Evolutionary conservation across 1,140 invertebrate genomes (phyloP).

Genomic region (Drosophila sp.): DNA sequence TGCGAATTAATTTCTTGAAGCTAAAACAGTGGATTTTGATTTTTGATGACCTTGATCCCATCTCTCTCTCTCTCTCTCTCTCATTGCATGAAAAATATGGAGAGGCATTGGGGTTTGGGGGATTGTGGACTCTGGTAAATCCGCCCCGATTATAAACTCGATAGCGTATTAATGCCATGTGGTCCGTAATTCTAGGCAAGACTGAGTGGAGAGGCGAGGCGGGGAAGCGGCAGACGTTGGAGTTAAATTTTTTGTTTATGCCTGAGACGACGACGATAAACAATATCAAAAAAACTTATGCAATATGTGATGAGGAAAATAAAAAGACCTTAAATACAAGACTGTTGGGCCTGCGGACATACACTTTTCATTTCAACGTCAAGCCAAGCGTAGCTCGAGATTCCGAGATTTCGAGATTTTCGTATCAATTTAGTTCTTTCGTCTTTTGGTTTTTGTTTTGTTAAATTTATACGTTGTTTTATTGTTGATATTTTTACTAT

Average conservation of each 20-base stretch:
- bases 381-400: constrained; percentile 38
- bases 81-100: too few species aligned
- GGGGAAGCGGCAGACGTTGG: too few species aligned
- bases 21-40: too few species aligned
- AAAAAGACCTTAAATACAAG: constrained; percentile 34
- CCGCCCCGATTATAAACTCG: neutral
- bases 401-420: constrained; percentile 5
- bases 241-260: neutral
- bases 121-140: neutral
- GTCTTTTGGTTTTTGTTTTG: neutral
- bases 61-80: too few species aligned
- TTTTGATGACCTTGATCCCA: too few species aligned
- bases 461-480: neutral
- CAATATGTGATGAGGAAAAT: constrained; percentile 1
- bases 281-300: constrained; percentile 7
- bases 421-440: constrained; percentile 36
- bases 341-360: constrained; percentile 27
- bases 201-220: neutral
- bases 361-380: constrained; percentile 45
- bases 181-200: neutral
- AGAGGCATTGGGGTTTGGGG: neutral
- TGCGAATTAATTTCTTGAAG: too few species aligned
- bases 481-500: neutral
- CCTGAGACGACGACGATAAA: neutral
- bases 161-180: neutral